phyloP scores from a whole-genome alignment of 2,113 vertebrate species.

The Apodemus speciosus region DNA sequence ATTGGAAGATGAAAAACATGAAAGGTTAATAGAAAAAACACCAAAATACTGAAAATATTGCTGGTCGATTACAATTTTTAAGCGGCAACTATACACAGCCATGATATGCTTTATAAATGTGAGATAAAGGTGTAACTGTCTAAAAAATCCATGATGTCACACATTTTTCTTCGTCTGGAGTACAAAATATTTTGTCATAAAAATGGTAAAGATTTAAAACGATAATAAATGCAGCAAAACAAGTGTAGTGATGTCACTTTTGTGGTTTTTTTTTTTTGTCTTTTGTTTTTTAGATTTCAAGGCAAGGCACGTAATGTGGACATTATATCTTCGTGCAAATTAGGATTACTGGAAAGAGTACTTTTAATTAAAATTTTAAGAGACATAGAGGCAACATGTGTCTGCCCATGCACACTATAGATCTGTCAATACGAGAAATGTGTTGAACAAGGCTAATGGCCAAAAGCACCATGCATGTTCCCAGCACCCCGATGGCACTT shows the following conservation, averaged over 20 bases:
- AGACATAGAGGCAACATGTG: constrained; percentile 93
- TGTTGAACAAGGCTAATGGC: constrained; percentile 92
- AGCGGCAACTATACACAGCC: constrained; percentile 99
- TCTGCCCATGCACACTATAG: constrained; percentile 90
- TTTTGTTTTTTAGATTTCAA: constrained; percentile 92
- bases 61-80: constrained; percentile 99
- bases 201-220: constrained; percentile 99
- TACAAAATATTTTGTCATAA: constrained; percentile 99
- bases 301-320: constrained; percentile 99
- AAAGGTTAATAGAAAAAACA: constrained; percentile 96
- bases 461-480: constrained; percentile 92
- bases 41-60: constrained; percentile 98
- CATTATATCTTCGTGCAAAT: constrained; percentile 99
- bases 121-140: constrained; percentile 98
- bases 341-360: constrained; percentile 97
- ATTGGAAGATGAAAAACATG: constrained; percentile 98
- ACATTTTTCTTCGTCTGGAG: constrained; percentile 94
- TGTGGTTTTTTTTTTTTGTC: constrained; percentile 63
- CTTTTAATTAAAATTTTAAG: constrained; percentile 89
- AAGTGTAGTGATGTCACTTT: constrained; percentile 97
- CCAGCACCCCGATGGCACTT: constrained; percentile 89
- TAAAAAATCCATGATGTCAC: constrained; percentile 99
- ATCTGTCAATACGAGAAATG: constrained; percentile 86
- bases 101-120: constrained; percentile 99
- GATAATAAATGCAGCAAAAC: constrained; percentile 99